phyloP scores from a whole-genome alignment of 2,113 vertebrate species.

The Eurypyga helias region DNA sequence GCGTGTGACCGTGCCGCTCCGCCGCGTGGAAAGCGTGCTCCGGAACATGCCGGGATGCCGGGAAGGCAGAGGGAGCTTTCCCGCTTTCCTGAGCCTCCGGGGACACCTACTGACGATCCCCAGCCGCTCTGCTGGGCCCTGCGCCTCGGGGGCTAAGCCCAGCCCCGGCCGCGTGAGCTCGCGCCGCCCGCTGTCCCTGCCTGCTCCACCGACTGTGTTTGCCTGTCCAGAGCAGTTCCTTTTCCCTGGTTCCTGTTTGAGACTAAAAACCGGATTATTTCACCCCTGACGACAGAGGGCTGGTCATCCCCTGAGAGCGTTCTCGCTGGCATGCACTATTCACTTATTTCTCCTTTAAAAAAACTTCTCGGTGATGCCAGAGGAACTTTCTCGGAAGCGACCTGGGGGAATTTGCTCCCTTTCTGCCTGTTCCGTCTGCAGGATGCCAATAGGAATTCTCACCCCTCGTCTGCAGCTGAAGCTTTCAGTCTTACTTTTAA shows the following conservation, averaged over 20 bases:
- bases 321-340: neutral
- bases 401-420: neutral
- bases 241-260: neutral
- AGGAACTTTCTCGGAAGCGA: neutral
- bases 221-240: neutral
- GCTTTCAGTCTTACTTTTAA: neutral
- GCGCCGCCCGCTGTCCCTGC: fast-evolving
- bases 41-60: neutral
- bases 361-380: neutral
- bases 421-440: neutral
- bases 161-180: neutral
- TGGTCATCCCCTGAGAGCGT: neutral
- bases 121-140: neutral
- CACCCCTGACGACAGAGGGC: neutral
- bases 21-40: neutral
- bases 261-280: neutral
- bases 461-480: neutral
- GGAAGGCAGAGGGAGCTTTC: neutral
- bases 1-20: neutral
- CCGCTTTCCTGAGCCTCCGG: constrained; percentile 29
- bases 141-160: neutral
- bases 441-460: neutral
- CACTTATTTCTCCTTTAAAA: neutral
- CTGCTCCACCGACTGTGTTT: fast-evolving
- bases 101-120: constrained; percentile 70